Percentiles rank a stretch among this genome's conserved stretches.
These are phyloP conservation scores for Idris sp. DNA, from an alignment of 1,140 invertebrate genomes.

Conservation along the genomic window DNA sequence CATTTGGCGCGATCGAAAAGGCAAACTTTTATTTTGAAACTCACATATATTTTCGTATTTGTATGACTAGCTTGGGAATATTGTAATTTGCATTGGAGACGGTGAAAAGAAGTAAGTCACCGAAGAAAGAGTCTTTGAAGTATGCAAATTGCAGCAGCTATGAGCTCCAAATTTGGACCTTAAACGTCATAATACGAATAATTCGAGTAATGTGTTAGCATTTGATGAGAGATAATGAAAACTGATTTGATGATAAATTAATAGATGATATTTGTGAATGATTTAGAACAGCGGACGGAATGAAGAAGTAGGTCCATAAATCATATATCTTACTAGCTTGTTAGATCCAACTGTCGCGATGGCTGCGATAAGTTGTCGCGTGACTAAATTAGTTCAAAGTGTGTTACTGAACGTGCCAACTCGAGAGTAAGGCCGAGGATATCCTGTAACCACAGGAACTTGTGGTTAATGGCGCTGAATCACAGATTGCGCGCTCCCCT, in stretches of 20 bases:
- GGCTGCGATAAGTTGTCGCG: slow-evolving; percentile 59
- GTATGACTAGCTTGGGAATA: slow-evolving; percentile 74
- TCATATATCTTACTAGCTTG: slow-evolving; percentile 28
- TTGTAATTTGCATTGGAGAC: slow-evolving; percentile 77
- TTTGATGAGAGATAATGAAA: too few relatives aligned
- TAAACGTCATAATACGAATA: slow-evolving; percentile 27
- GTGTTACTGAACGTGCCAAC: slow-evolving; percentile 59
- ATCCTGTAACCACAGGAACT: slow-evolving; percentile 69
- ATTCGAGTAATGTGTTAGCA: slow-evolving; percentile 7
- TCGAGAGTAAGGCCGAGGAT: slow-evolving; percentile 57
- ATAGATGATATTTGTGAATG: too few relatives aligned
- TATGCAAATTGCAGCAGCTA: slow-evolving; percentile 73
- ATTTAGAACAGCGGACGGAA: too few relatives aligned
- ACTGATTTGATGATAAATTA: too few relatives aligned
- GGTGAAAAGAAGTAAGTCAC: slow-evolving; percentile 73
- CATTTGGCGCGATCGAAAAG: slow-evolving; percentile 26
- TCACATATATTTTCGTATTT: slow-evolving; percentile 76
- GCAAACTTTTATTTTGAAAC: slow-evolving; percentile 70
- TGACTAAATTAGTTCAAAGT: slow-evolving; percentile 62
- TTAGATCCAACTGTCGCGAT: slow-evolving; percentile 38
- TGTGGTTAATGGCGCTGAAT: slow-evolving; percentile 78
- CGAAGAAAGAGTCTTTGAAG: slow-evolving; percentile 56
- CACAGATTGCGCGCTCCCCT: slow-evolving; percentile 76
- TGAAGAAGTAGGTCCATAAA: slow-evolving; percentile 16
- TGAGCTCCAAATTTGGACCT: slow-evolving; percentile 49